Conservation (phyloP, 2,113 vertebrate species). For the Vidua macroura region DNA sequence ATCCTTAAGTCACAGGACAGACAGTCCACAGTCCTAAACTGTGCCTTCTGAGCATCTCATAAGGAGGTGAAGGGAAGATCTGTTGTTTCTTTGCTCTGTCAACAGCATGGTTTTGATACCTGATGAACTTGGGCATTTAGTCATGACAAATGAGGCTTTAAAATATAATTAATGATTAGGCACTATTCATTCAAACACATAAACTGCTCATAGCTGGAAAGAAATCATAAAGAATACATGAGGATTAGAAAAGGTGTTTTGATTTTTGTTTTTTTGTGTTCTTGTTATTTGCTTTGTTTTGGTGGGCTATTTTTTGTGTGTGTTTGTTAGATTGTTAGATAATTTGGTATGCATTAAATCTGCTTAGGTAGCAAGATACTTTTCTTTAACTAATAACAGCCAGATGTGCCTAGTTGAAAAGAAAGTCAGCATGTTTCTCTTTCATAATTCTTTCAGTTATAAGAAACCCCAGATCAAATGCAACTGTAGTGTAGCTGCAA, state of each 20-base stretch:
- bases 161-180: background rate
- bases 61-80: background rate
- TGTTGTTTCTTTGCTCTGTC: background rate
- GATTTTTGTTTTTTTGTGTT: background rate
- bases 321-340: background rate
- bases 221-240: background rate
- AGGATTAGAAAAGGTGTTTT: background rate
- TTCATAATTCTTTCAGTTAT: background rate
- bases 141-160: background rate
- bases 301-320: background rate
- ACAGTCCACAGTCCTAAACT: background rate
- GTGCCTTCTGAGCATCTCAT: background rate
- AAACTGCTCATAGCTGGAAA: background rate
- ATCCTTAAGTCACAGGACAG: background rate
- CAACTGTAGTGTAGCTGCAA: background rate
- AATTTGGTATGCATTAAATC: background rate
- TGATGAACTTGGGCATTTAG: background rate
- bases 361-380: background rate
- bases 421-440: background rate
- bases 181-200: background rate
- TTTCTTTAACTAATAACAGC: background rate
- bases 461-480: background rate
- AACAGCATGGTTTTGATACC: accelerated
- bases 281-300: background rate
- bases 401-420: background rate